Evolutionary conservation across 1,140 invertebrate species (phyloP).

Genomic region (Hylaeus anthracinus): DNA sequence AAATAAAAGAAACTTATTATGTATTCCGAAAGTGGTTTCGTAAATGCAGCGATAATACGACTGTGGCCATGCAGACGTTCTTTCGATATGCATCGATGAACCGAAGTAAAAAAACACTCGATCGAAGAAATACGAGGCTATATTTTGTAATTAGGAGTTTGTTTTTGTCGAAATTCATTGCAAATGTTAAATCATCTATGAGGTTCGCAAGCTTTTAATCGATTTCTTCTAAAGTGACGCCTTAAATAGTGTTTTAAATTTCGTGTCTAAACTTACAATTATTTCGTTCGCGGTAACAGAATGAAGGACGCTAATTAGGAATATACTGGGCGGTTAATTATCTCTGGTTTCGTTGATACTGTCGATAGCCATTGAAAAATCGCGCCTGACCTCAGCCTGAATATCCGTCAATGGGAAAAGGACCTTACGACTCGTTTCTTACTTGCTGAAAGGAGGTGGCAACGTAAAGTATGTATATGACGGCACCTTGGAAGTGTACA

Average conservation of each 20-base stretch:
- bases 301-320: too few species aligned
- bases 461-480: conserved; percentile 70
- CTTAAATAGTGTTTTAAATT: too few species aligned
- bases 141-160: background rate
- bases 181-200: background rate
- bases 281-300: too few species aligned
- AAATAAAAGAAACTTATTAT: conserved; percentile 2
- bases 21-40: conserved; percentile 8
- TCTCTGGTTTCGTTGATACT: background rate
- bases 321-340: too few species aligned
- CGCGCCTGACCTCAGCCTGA: background rate
- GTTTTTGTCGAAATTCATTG: background rate
- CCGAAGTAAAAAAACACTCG: background rate
- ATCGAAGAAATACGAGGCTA: background rate
- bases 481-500: conserved; percentile 63
- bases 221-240: too few species aligned
- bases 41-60: background rate
- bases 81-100: conserved; percentile 26
- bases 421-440: conserved; percentile 26
- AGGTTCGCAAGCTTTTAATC: too few species aligned
- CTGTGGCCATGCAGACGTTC: background rate
- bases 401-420: background rate
- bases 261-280: too few species aligned
- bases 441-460: conserved; percentile 71
- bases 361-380: background rate